These are phyloP conservation scores for Lophotis ruficrista DNA, from an alignment of 2,113 vertebrate species.

Conservation along the genomic window DNA sequence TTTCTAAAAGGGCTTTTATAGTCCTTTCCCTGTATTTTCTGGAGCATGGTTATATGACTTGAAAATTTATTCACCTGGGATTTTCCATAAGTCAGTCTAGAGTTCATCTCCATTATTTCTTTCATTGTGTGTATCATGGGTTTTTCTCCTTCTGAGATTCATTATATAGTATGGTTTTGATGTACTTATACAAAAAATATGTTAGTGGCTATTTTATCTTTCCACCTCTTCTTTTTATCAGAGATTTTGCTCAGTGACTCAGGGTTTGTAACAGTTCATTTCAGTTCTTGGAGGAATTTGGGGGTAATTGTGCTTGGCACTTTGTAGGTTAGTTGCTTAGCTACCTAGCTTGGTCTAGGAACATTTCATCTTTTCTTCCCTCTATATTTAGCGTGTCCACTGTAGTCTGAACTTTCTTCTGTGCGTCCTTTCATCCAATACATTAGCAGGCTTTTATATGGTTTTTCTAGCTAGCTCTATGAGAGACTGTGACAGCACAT, in stretches of 20 bases:
- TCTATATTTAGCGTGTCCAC: constrained; percentile 1
- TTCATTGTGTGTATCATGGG: neutral
- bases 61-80: neutral
- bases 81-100: neutral
- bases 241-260: neutral
- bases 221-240: neutral
- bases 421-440: neutral
- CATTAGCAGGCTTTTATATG: neutral
- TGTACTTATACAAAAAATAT: neutral
- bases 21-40: neutral
- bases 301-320: neutral
- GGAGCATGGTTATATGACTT: neutral
- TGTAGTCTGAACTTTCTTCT: constrained; percentile 6
- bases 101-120: neutral
- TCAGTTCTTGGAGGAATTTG: constrained; percentile 12
- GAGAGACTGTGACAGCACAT: neutral
- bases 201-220: neutral
- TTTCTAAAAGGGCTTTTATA: neutral
- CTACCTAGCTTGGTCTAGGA: neutral
- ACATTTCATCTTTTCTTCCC: neutral
- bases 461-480: neutral
- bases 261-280: constrained; percentile 5
- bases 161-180: neutral
- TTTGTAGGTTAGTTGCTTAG: constrained; percentile 42
- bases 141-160: neutral